These are phyloP conservation scores for Drosophila pseudotalamancana DNA, from an alignment of 2,888 invertebrate genomes.

Conservation along the genomic window DNA sequence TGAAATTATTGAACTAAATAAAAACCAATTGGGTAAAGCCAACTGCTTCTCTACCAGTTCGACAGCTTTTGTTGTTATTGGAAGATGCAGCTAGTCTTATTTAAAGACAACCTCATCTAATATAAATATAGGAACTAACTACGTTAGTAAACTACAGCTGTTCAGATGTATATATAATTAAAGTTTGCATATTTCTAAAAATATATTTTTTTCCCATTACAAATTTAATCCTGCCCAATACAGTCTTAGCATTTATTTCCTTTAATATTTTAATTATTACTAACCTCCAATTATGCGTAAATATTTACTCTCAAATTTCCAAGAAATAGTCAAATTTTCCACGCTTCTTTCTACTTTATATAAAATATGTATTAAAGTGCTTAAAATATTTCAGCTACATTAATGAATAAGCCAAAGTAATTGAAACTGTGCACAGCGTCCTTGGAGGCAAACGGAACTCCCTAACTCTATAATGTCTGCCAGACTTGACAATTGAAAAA, in stretches of 20 bases:
- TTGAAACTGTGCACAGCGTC: slow-evolving; percentile 54
- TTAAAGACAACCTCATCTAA: too few species aligned
- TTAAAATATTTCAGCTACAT: slow-evolving; percentile 46
- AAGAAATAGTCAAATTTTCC: background rate
- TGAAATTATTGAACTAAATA: slow-evolving; percentile 31
- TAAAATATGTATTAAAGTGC: slow-evolving; percentile 13
- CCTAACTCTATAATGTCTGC: too few species aligned
- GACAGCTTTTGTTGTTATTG: background rate
- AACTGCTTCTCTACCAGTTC: too few species aligned
- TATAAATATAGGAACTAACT: too few species aligned
- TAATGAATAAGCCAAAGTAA: slow-evolving; percentile 65
- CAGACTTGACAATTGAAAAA: slow-evolving; percentile 36
- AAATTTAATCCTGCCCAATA: too few species aligned
- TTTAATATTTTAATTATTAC: background rate
- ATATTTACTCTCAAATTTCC: background rate
- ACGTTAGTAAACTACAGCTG: too few species aligned
- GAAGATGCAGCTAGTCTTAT: too few species aligned
- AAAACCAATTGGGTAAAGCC: slow-evolving; percentile 26
- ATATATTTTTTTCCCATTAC: background rate
- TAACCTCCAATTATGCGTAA: too few species aligned
- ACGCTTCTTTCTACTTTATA: background rate
- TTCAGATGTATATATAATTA: too few species aligned
- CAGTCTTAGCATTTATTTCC: too few species aligned
- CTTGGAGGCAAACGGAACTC: slow-evolving; percentile 17
- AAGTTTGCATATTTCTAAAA: too few species aligned